Conservation (phyloP, 2,797 vertebrate species). For the Gymnodraco acuticeps region DNA sequence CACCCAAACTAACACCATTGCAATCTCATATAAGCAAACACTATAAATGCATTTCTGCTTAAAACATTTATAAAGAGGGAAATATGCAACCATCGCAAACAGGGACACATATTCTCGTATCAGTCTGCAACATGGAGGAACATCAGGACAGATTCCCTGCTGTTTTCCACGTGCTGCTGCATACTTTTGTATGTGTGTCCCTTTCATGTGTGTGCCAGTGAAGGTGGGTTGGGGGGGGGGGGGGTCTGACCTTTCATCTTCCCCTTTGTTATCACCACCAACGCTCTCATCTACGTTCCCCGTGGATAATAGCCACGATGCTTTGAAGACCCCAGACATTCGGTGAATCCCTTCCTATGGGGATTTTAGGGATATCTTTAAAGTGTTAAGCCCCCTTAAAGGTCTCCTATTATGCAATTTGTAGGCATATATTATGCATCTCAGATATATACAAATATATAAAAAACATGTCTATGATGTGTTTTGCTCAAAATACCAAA, state of each 20-base stretch:
- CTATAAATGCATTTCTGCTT: neutral
- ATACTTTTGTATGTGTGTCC: conserved; percentile 26
- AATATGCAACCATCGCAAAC: neutral
- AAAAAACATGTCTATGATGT: too few species aligned
- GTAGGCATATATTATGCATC: too few species aligned
- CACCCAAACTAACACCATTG: too few species aligned
- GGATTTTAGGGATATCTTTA: neutral
- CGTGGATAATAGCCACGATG: conserved; percentile 17
- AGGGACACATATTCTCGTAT: neutral
- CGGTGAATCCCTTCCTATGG: neutral
- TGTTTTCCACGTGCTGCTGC: conserved; percentile 23
- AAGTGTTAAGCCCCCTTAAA: too few species aligned
- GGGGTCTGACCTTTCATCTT: conserved; percentile 56
- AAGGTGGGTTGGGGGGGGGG: conserved; percentile 47
- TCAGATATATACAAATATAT: too few species aligned
- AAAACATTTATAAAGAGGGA: neutral
- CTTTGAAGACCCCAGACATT: conserved; percentile 47
- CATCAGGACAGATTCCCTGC: conserved; percentile 12
- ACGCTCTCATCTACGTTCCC: conserved; percentile 4
- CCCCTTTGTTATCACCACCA: conserved; percentile 51
- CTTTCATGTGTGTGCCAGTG: conserved; percentile 52
- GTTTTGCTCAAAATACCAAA: too few species aligned
- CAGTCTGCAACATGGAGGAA: neutral
- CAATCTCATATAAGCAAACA: neutral
- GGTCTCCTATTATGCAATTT: too few species aligned